These are phyloP conservation scores for Ispidina picta DNA, from an alignment of 2,797 vertebrate species.

Conservation along the genomic window DNA sequence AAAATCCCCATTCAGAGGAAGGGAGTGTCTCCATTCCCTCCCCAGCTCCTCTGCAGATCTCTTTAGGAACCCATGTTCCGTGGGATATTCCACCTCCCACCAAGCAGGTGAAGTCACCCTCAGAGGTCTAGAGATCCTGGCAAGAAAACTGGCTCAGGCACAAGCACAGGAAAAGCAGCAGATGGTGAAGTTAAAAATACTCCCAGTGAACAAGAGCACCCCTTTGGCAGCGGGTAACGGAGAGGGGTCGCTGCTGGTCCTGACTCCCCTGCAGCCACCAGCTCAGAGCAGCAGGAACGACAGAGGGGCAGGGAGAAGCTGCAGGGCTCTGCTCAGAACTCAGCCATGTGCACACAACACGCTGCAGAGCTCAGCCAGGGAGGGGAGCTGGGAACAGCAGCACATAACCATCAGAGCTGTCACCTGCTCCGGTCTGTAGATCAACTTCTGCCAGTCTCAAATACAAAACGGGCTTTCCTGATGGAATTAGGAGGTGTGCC, in stretches of 20 bases:
- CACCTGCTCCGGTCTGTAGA: background rate
- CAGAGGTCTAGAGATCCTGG: background rate
- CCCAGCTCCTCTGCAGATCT: background rate
- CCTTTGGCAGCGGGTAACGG: slow-evolving; percentile 6
- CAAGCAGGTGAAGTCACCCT: slow-evolving; percentile 24
- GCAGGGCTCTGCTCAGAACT: background rate
- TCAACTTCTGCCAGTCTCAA: background rate
- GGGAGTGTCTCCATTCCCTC: fast-evolving
- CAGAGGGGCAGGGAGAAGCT: background rate
- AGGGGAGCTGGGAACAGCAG: background rate
- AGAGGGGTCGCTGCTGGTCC: background rate
- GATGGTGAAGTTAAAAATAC: slow-evolving; percentile 70
- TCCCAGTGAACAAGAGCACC: slow-evolving; percentile 24
- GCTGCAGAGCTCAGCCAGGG: background rate
- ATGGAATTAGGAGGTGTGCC: background rate
- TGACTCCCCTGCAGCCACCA: background rate
- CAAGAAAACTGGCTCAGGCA: background rate
- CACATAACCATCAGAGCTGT: fast-evolving
- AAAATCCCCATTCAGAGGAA: background rate
- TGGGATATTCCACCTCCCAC: background rate
- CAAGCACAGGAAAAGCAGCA: slow-evolving; percentile 58
- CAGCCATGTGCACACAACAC: fast-evolving
- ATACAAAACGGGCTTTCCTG: background rate
- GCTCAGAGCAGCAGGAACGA: background rate
- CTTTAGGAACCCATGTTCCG: no score